Evolutionary conservation across 2,797 vertebrate species (phyloP).

Genomic region (Notolabrus celidotus): DNA sequence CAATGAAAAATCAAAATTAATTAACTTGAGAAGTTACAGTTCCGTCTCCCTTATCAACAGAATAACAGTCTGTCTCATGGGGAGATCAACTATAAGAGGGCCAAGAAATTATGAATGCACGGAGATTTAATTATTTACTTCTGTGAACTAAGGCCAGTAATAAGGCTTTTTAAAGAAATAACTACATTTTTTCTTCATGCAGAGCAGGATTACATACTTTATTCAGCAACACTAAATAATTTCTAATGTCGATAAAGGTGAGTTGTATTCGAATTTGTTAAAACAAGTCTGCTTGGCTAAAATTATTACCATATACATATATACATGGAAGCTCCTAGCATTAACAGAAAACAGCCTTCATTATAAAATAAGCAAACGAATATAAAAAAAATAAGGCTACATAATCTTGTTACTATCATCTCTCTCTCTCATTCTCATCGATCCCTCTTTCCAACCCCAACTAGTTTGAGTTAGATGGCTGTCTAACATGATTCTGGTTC

Average conservation of each 20-base stretch:
- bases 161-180: conserved; percentile 30
- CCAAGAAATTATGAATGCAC: conserved; percentile 54
- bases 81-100: too few relatives aligned
- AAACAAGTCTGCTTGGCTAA: conserved; percentile 37
- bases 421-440: too few relatives aligned
- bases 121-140: conserved; percentile 68
- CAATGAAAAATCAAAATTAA: conserved; percentile 71
- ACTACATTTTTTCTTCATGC: conserved; percentile 50
- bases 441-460: too few relatives aligned
- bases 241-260: conserved; percentile 60
- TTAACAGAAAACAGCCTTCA: too few relatives aligned
- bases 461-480: too few relatives aligned
- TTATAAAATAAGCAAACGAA: conserved; percentile 17
- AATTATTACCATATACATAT: too few relatives aligned
- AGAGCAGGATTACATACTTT: conserved; percentile 48
- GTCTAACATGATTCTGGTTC: too few relatives aligned
- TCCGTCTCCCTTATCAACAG: conserved; percentile 70
- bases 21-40: conserved; percentile 64
- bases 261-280: too few relatives aligned
- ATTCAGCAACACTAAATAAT: conserved; percentile 69
- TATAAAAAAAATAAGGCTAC: conserved; percentile 35
- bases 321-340: conserved; percentile 6
- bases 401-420: too few relatives aligned
- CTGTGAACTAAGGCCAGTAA: conserved; percentile 65
- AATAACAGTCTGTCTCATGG: conserved; percentile 63